Base-by-base conservation (phyloP, 1,140 invertebrate species). In the Pemphigus obesinymphae region DNA sequence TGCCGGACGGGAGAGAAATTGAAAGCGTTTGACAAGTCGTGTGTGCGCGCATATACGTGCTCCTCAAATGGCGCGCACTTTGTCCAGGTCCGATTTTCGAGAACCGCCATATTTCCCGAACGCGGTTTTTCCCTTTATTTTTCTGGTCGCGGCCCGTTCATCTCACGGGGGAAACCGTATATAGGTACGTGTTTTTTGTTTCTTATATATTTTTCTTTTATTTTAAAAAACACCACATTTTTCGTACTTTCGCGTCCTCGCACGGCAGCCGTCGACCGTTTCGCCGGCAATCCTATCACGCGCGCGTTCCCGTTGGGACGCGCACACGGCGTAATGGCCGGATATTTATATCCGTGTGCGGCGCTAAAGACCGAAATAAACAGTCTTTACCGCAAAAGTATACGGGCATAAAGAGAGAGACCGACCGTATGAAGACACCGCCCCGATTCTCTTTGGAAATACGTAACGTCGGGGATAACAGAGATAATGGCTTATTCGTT, bases 21-120 rank as follows among this genome's bases (percentile, higher is more conserved):
- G 68, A 43, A 43, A 45, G 68, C 37, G 17, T 70, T 70, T 70
- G 40, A 70, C 40, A 70, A 70, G 23, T 70, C 13, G 37, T 70
- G 3, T 70, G 26, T 11, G 43, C 66, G 26, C n/a, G 43, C 66
- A 43, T 66, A 48, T 48, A 20, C n/a, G n/a, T n/a, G n/a, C n/a
- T n/a, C n/a, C n/a, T n/a, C n/a, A 11, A 73, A 50, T 50, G 70
- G 76, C 20, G 8, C 31, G 10, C 34, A 26, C 37, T 63, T 80
- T 63, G 31, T 80, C 40, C 13, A 26, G 7, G 50, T 80, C 76
- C 75, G 20, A 80, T 80, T 61, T 48, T 3, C n/a, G 7, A 13
- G 31, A 61, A 45, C 31, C 55, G 1, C 40, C 37, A 80, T 80
- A 61, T 31, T 63, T 80, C 13, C 55, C 20, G 31, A 80, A 20